phyloP scores from a whole-genome alignment of 2,888 invertebrate genomes.

The Fissipunctia ypsillon region DNA sequence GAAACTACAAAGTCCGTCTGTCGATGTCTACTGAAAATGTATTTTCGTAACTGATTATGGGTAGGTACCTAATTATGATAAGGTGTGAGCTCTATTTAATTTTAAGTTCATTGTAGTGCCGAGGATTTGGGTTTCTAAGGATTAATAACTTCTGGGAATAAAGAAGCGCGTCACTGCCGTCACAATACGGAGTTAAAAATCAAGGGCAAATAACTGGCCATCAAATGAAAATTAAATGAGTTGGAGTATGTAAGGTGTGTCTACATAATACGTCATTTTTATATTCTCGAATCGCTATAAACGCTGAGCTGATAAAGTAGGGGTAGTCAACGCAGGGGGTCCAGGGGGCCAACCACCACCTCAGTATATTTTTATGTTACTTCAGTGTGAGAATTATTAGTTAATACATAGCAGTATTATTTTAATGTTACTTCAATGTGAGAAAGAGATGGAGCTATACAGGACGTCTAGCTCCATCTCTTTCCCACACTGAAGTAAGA shows the following conservation, averaged over 20 bases:
- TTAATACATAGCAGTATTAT: too few relatives aligned
- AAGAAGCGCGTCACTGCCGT: not conserved
- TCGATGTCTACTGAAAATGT: constrained; percentile 16
- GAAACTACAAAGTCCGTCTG: constrained; percentile 23
- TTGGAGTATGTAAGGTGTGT: not conserved
- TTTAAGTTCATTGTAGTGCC: not conserved
- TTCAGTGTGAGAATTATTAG: too few relatives aligned
- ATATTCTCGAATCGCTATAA: not conserved
- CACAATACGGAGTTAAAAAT: constrained; percentile 4
- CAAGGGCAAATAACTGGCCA: constrained; percentile 4
- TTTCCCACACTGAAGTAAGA: too few relatives aligned
- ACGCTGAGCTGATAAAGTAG: not conserved
- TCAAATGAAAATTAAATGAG: constrained; percentile 12
- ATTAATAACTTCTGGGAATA: not conserved
- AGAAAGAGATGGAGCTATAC: too few relatives aligned
- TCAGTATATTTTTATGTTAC: too few relatives aligned
- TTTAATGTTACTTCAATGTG: too few relatives aligned
- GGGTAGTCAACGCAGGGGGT: too few relatives aligned
- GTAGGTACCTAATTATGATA: not conserved
- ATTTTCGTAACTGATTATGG: constrained; percentile 4
- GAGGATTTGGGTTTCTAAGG: not conserved
- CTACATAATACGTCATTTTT: not conserved
- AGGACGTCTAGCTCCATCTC: too few relatives aligned
- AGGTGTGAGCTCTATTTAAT: not conserved
- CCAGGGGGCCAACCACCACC: too few relatives aligned